A percentile compares a stretch with the other conserved stretches of the same genome.
Evolutionary conservation across 2,888 invertebrate species (phyloP).

Genomic region (Acleris emargana): DNA sequence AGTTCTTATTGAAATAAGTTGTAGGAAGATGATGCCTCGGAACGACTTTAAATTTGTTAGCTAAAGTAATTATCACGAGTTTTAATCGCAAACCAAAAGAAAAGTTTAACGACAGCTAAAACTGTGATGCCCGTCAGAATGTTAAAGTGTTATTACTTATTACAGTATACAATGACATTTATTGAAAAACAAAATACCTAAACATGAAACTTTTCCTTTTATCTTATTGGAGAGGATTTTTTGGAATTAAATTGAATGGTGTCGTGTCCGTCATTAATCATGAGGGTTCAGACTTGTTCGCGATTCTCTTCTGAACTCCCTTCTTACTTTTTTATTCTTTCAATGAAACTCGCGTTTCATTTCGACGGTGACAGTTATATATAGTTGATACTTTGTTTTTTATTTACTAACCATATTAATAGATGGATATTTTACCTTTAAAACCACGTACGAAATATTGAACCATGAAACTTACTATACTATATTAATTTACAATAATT

Average conservation of each 20-base stretch:
- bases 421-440: not conserved
- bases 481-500: too few species aligned
- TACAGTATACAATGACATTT: slow-evolving; percentile 30
- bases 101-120: slow-evolving; percentile 1
- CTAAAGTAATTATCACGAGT: too few species aligned
- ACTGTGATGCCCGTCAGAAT: slow-evolving; percentile 11
- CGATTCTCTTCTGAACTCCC: slow-evolving; percentile 55
- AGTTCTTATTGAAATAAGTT: not conserved
- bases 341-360: slow-evolving; percentile 39
- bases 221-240: slow-evolving; percentile 59
- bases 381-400: slow-evolving; percentile 27
- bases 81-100: too few species aligned
- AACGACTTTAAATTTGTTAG: not conserved
- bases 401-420: slow-evolving; percentile 1
- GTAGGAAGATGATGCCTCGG: not conserved
- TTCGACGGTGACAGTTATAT: slow-evolving; percentile 39
- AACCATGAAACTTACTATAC: too few species aligned
- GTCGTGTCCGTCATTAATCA: slow-evolving; percentile 70
- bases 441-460: too few species aligned
- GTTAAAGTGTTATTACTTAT: slow-evolving; percentile 26
- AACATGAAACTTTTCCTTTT: slow-evolving; percentile 55
- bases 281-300: slow-evolving; percentile 57
- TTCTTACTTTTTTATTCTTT: slow-evolving; percentile 48
- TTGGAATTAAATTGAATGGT: slow-evolving; percentile 68
- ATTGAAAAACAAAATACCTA: slow-evolving; percentile 38